Percentiles rank a stretch among this genome's conserved stretches.
Evolutionary conservation across 1,140 invertebrate species (phyloP).

Genomic region (Sarcophaga bullata): DNA sequence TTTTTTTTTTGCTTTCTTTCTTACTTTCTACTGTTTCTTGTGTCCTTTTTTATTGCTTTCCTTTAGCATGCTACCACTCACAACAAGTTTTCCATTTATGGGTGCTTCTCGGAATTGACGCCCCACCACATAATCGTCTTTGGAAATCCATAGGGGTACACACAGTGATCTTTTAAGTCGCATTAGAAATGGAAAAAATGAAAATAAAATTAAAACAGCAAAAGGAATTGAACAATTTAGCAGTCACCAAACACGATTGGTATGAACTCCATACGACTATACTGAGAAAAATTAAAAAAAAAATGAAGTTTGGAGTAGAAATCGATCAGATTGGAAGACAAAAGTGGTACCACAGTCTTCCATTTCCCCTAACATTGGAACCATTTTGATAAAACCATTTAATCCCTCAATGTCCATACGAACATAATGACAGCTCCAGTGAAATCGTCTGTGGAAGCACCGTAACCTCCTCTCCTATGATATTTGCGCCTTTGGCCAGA

Average conservation of each 20-base stretch:
- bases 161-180: conserved; percentile 37
- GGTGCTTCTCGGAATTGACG: conserved; percentile 33
- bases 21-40: not conserved
- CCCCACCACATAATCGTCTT: conserved; percentile 29
- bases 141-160: conserved; percentile 45
- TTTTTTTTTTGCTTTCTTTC: too few species aligned
- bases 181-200: conserved; percentile 35
- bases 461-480: too few species aligned
- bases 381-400: too few species aligned
- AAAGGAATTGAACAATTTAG: not conserved
- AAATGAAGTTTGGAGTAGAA: too few species aligned
- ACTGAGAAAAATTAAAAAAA: not conserved
- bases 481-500: too few species aligned
- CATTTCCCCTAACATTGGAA: too few species aligned
- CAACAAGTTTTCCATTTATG: conserved; percentile 25
- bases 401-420: too few species aligned
- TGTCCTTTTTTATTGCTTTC: not conserved
- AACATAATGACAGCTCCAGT: too few species aligned
- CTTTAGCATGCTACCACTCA: not conserved
- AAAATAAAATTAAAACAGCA: not conserved
- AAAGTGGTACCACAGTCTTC: not conserved
- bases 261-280: not conserved
- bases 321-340: too few species aligned
- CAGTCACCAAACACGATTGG: too few species aligned
- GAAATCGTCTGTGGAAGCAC: too few species aligned